These are phyloP conservation scores for Sarotherodon lohbergeri DNA, from an alignment of 2,113 vertebrate genomes.

Conservation along the genomic window DNA sequence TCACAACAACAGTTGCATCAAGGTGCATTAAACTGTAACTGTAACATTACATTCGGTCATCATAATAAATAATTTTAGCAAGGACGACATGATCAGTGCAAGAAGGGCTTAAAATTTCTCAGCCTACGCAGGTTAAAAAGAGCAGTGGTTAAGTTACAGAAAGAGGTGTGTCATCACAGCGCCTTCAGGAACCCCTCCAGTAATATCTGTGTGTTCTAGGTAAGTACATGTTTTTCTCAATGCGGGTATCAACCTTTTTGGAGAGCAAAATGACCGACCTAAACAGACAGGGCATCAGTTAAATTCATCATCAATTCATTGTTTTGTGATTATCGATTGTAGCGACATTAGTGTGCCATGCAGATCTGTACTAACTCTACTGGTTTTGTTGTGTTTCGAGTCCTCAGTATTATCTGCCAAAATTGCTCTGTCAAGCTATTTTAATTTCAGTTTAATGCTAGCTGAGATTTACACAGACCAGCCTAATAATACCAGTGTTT, in stretches of 20 bases:
- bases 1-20: neutral
- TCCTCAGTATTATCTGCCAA: neutral
- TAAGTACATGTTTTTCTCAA: neutral
- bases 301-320: neutral
- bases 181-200: neutral
- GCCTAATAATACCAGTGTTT: neutral
- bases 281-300: neutral
- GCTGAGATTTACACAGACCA: neutral
- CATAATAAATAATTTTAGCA: neutral
- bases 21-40: neutral
- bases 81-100: neutral
- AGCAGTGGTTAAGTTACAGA: neutral
- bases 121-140: neutral
- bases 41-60: neutral
- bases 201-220: neutral
- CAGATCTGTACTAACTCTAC: neutral
- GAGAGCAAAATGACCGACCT: neutral
- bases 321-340: neutral
- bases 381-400: neutral
- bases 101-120: neutral
- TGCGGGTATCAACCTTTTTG: neutral
- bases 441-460: neutral
- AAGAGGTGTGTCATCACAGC: neutral
- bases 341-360: neutral
- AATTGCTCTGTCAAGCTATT: neutral